phyloP scores from a whole-genome alignment of 2,888 invertebrate genomes.

The Drosophila kuntzei region DNA sequence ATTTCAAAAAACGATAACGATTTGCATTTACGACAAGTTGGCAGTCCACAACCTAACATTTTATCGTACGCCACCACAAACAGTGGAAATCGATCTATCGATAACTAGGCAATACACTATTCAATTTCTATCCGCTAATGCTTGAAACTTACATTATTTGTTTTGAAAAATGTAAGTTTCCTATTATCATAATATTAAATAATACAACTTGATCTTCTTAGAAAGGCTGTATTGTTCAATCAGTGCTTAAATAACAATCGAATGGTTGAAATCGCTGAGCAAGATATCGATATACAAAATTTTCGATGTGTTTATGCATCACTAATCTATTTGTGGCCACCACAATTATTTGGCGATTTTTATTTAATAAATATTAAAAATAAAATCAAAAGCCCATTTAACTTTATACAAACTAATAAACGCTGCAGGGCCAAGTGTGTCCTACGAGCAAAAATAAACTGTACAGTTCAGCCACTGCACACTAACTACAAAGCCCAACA shows the following conservation, averaged over 20 bases:
- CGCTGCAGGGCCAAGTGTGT: neutral
- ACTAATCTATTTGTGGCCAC: conserved; percentile 30
- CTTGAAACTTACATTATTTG: too few species aligned
- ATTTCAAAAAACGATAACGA: neutral
- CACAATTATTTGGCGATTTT: conserved; percentile 29
- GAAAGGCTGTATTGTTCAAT: too few species aligned
- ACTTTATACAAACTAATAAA: neutral
- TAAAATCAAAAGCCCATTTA: conserved; percentile 1
- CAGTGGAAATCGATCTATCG: neutral
- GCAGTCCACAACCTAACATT: conserved; percentile 14
- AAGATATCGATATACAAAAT: conserved; percentile 3
- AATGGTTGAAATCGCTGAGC: neutral
- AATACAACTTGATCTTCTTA: too few species aligned
- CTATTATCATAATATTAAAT: too few species aligned
- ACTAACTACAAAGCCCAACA: neutral
- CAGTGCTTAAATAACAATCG: neutral
- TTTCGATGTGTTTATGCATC: conserved; percentile 16
- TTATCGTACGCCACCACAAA: conserved; percentile 3
- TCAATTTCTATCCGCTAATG: too few species aligned
- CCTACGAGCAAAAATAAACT: neutral
- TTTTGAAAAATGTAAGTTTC: too few species aligned
- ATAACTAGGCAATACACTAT: neutral
- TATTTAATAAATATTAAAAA: conserved; percentile 18
- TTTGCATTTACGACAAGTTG: conserved; percentile 19
- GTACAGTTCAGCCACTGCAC: neutral